These are phyloP conservation scores for Cheilosia pagana DNA, from an alignment of 2,888 invertebrate species.

Conservation along the genomic window DNA sequence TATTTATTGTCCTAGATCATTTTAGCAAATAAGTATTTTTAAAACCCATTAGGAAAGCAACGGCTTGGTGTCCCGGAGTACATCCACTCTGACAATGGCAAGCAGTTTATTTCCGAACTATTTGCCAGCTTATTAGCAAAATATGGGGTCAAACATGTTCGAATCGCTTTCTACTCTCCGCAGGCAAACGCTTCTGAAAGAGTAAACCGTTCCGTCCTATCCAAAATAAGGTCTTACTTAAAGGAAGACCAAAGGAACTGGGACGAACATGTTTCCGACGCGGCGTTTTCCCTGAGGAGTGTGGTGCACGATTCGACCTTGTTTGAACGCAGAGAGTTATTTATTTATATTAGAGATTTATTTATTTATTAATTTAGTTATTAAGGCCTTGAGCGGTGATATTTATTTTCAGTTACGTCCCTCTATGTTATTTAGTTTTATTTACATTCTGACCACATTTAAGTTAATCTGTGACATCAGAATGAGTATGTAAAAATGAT, in stretches of 20 bases:
- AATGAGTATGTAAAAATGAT: too few relatives aligned
- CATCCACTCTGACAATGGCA: background rate
- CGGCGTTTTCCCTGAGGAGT: background rate
- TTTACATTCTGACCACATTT: too few relatives aligned
- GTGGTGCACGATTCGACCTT: background rate
- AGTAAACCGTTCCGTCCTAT: background rate
- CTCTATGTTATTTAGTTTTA: too few relatives aligned
- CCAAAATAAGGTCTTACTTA: background rate
- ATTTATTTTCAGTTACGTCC: too few relatives aligned
- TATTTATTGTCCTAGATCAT: constrained; percentile 46
- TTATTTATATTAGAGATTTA: too few relatives aligned
- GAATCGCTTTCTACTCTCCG: constrained; percentile 51
- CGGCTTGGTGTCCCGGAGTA: constrained; percentile 4
- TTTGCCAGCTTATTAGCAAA: constrained; percentile 21
- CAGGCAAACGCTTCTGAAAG: constrained; percentile 56
- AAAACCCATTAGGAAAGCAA: background rate
- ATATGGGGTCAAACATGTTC: constrained; percentile 55
- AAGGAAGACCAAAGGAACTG: too few relatives aligned
- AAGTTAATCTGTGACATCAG: too few relatives aligned
- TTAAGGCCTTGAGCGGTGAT: too few relatives aligned
- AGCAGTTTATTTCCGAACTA: constrained; percentile 13
- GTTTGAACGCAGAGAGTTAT: too few relatives aligned
- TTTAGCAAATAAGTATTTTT: background rate
- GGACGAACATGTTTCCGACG: background rate
- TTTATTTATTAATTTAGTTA: too few relatives aligned